phyloP scores from a whole-genome alignment of 2,888 invertebrate species.

The Acanthosepion esculentum region DNA sequence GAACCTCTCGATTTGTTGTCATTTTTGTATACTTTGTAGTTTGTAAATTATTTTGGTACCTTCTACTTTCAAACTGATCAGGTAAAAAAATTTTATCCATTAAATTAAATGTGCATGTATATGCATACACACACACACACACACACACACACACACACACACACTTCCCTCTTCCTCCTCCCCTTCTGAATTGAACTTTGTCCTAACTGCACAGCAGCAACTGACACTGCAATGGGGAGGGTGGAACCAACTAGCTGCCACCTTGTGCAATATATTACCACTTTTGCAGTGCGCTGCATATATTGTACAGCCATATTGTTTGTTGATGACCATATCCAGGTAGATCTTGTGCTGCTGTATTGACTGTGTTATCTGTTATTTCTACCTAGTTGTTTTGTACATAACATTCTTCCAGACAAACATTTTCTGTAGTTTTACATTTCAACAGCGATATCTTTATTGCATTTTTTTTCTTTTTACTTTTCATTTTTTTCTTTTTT shows the following conservation, averaged over 20 bases:
- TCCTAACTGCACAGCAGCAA: constrained; percentile 33
- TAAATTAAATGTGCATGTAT: not conserved
- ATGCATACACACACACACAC: too few species aligned
- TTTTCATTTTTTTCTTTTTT: not conserved
- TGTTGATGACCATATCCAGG: constrained; percentile 33
- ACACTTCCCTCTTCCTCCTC: not conserved
- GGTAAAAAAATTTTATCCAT: not conserved
- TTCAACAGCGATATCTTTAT: not conserved
- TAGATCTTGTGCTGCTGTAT: constrained; percentile 34
- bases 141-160: not conserved
- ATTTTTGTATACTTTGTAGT: constrained; percentile 22
- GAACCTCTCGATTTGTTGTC: not conserved
- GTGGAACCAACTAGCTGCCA: constrained; percentile 22
- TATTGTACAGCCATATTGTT: constrained; percentile 11
- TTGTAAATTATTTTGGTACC: constrained; percentile 14
- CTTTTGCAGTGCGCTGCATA: constrained; percentile 10
- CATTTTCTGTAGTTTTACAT: constrained; percentile 43
- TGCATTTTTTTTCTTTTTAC: not conserved
- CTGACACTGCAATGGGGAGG: not conserved
- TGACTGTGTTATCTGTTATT: constrained; percentile 40
- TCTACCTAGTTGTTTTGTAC: constrained; percentile 39
- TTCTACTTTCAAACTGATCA: not conserved
- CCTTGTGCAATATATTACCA: constrained; percentile 21
- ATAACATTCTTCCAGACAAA: not conserved
- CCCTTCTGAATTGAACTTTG: not conserved